phyloP scores from a whole-genome alignment of 1,140 invertebrate species.

The Solen grandis region DNA sequence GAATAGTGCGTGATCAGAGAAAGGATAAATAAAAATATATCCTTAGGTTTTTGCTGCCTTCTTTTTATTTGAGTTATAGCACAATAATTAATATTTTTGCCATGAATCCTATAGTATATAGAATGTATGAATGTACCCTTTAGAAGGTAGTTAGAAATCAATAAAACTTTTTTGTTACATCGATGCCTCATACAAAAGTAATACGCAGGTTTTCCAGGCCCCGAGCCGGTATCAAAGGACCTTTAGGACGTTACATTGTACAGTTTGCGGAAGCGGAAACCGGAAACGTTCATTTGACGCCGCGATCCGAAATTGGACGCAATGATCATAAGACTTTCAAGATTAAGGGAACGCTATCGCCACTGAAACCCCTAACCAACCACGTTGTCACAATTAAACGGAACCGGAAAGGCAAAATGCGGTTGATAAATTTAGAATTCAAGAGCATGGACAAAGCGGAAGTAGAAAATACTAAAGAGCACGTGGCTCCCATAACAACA shows the following conservation, averaged over 20 bases:
- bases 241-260: constrained; percentile 31
- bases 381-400: constrained; percentile 32
- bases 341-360: constrained; percentile 13
- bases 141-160: not conserved
- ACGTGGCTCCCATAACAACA: constrained; percentile 22
- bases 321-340: not conserved
- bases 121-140: not conserved
- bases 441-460: constrained; percentile 14
- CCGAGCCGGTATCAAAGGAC: constrained; percentile 32
- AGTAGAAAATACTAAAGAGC: constrained; percentile 11
- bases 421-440: constrained; percentile 44
- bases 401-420: constrained; percentile 14
- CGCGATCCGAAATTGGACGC: not conserved
- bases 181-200: constrained; percentile 49
- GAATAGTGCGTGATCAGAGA: no score
- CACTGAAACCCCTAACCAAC: constrained; percentile 20
- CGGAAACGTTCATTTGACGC: not conserved
- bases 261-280: not conserved
- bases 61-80: not conserved
- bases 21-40: no score
- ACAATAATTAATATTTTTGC: not conserved
- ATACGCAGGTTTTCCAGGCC: constrained; percentile 16
- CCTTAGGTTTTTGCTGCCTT: no score
- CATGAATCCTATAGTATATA: not conserved
- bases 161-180: not conserved